These are phyloP conservation scores for Hiodon tergisus DNA, from an alignment of 2,113 vertebrate species.

Conservation along the genomic window DNA sequence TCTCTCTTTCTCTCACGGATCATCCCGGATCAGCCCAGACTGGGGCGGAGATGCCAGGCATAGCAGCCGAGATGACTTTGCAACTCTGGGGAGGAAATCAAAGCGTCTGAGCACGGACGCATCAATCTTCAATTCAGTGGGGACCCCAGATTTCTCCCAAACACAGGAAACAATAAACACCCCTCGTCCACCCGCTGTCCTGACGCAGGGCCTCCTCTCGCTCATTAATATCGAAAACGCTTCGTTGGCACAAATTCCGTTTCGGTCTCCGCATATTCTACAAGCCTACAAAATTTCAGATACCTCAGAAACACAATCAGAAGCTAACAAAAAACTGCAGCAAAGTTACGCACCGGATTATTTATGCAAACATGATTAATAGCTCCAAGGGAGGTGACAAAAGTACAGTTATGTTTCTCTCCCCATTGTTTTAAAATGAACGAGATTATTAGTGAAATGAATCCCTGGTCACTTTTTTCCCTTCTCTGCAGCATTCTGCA, in stretches of 20 bases:
- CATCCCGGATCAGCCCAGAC: constrained; percentile 36
- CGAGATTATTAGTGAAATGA: too few species aligned
- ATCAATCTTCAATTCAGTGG: constrained; percentile 49
- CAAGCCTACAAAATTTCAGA: neutral
- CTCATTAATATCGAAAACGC: constrained; percentile 1
- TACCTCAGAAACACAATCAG: neutral
- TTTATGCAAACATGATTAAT: neutral
- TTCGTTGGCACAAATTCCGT: neutral
- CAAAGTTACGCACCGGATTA: neutral
- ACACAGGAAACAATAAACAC: constrained; percentile 35
- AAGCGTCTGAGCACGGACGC: constrained; percentile 34
- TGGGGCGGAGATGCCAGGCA: constrained; percentile 30
- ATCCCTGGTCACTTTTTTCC: neutral
- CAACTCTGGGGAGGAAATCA: constrained; percentile 44
- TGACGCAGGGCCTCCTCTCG: constrained; percentile 35
- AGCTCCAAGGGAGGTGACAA: neutral
- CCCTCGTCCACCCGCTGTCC: constrained; percentile 37
- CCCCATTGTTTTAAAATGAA: neutral
- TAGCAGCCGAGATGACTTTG: constrained; percentile 51
- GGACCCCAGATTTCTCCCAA: constrained; percentile 35
- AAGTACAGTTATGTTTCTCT: neutral
- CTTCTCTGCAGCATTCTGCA: neutral
- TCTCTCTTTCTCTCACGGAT: constrained; percentile 9
- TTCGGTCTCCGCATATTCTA: neutral
- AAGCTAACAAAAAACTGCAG: neutral